Evolutionary conservation across 53 echinoderm and acorn worm species (phyloP).

Genomic region (Antedon mediterranea): DNA sequence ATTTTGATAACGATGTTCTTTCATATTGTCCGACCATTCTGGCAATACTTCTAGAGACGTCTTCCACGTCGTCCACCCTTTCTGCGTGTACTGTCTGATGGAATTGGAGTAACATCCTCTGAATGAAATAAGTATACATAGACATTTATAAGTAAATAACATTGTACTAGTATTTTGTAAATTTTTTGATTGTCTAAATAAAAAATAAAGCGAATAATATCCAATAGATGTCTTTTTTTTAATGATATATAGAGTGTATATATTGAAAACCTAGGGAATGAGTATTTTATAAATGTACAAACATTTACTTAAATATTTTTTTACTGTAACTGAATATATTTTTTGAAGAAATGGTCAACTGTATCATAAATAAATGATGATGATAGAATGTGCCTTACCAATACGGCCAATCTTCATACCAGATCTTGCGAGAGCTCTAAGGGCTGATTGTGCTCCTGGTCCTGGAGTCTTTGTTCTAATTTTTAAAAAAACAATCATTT

Average conservation of each 20-base stretch:
- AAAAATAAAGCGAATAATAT: too few species aligned
- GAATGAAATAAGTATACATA: slow-evolving; percentile 9
- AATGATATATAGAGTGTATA: too few species aligned
- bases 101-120: slow-evolving; percentile 99
- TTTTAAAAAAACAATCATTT: slow-evolving; percentile 1
- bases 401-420: slow-evolving; percentile 99
- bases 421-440: slow-evolving; percentile 87
- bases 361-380: too few species aligned
- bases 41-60: slow-evolving; percentile 45
- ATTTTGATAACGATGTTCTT: neutral
- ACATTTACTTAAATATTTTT: too few species aligned
- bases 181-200: too few species aligned
- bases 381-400: slow-evolving; percentile 39
- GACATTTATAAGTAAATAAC: neutral
- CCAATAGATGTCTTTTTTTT: too few species aligned
- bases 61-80: slow-evolving; percentile 97
- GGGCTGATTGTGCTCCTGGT: slow-evolving; percentile 96
- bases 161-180: too few species aligned
- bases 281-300: too few species aligned
- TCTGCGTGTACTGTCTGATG: slow-evolving; percentile 98
- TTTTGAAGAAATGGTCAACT: too few species aligned
- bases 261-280: too few species aligned
- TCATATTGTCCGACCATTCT: too few species aligned
- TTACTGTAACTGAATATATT: too few species aligned
- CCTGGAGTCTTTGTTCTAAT: slow-evolving; percentile 98